Evolutionary conservation across 2,888 invertebrate species (phyloP), one percentile per base, ranked within the genome.

Genomic region (Heteromurus nitidus): DNA sequence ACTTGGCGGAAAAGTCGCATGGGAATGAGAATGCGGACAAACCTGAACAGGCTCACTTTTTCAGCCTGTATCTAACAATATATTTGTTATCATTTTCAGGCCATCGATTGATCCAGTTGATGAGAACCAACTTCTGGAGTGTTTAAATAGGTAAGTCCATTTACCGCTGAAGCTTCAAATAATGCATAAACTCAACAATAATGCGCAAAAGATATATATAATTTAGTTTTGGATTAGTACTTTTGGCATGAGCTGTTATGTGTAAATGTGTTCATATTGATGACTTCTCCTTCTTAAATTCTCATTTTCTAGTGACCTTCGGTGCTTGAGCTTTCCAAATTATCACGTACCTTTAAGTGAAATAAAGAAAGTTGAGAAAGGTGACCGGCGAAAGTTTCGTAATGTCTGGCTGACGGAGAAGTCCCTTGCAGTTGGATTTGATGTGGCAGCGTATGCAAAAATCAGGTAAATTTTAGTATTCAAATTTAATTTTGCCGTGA

Each of bases 281-380:
- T n/a, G 36, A 36, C 13, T 36, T 36, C 36, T 13, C 36, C 5
- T 36, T 13, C 36, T 36, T 13, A 53, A 5, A 70, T 64, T 60
- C 28, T 22, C 16, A 65, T 9, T 26, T 72, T 73, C 26, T 24
- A 68, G 60, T 18, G 76, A n/a, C 47, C 30, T 85, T 9, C 24
- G 68, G 9, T 67, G 72, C 44, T 47, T 86, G 44, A 82, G 75
- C 26, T 60, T 77, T 18, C 85, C 85, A 1, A 82, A 80, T 22
- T 36, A 55, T 3, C 69, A 85, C 30, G 68, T 81, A 11, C 82
- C 86, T 2, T 53, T 85, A 16, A 80, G 62, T 16, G 82, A 76
- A 28, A 84, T 86, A 2, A 74, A 79, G 11, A 55, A 83, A 36
- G 81, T 87, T 2, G 80, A 79, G 20, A 80, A 82, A 53, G 55